These are phyloP conservation scores for Colaptes auratus DNA, from an alignment of 2,113 vertebrate species.

Conservation along the genomic window DNA sequence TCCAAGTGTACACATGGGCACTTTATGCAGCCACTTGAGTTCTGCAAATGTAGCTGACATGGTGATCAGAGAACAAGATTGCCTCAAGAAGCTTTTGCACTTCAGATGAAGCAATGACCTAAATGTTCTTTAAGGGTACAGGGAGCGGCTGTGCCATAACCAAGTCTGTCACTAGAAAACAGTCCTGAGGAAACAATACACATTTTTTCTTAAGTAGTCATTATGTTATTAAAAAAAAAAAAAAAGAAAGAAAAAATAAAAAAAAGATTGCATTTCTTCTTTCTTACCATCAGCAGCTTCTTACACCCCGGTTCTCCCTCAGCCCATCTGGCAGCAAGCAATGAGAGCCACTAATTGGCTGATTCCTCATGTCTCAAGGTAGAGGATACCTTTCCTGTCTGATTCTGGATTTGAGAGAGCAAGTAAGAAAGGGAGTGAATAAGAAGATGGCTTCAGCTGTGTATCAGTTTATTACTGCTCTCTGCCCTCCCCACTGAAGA, in stretches of 20 bases:
- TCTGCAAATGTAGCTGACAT: conserved; percentile 18
- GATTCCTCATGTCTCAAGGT: neutral
- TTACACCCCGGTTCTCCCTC: neutral
- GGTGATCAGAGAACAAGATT: neutral
- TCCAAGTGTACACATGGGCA: neutral
- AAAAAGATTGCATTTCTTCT: neutral
- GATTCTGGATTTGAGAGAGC: neutral
- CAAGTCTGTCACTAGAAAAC: neutral
- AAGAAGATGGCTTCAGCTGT: neutral
- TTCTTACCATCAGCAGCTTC: neutral
- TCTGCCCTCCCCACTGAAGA: neutral
- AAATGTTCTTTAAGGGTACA: neutral
- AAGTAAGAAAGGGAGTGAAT: neutral
- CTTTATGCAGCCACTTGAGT: neutral
- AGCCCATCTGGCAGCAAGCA: neutral
- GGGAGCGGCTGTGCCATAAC: neutral
- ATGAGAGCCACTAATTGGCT: neutral
- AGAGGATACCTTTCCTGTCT: neutral
- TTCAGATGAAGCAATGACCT: conserved; percentile 23
- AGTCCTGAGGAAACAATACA: neutral
- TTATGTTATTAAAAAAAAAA: neutral
- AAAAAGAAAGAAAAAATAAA: rapidly evolving
- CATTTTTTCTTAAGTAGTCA: neutral
- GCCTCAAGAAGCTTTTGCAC: neutral
- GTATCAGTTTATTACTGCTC: neutral